Percentiles rank a stretch among this genome's conserved stretches.
phyloP scores from a whole-genome alignment of 2,888 invertebrate species.

The Metacarcinus magister region DNA sequence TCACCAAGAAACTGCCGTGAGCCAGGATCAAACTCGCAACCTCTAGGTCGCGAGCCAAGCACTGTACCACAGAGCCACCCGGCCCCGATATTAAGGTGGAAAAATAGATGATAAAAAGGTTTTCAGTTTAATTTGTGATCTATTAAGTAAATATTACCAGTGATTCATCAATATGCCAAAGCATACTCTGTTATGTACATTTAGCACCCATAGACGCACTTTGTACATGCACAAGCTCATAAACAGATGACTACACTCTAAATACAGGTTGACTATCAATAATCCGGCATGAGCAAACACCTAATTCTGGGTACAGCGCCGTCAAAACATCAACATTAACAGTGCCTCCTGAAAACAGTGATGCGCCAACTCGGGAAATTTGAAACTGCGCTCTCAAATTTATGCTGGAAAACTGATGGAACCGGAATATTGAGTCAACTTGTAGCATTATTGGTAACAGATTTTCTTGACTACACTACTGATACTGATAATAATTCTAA shows the following conservation, averaged over 20 bases:
- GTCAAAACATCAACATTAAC: too few species aligned
- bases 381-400: too few species aligned
- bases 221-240: neutral
- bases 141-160: neutral
- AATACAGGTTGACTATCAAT: neutral
- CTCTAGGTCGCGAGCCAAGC: too few species aligned
- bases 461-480: neutral
- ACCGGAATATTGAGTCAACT: too few species aligned
- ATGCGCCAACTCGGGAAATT: too few species aligned
- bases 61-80: too few species aligned
- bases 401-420: too few species aligned
- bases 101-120: neutral
- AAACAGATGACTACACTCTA: neutral
- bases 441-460: neutral
- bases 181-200: neutral
- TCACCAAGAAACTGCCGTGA: too few species aligned
- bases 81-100: neutral
- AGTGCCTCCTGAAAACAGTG: too few species aligned
- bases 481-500: neutral
- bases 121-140: neutral
- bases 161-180: neutral
- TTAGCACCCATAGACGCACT: neutral
- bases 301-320: too few species aligned
- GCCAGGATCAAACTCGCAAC: too few species aligned
- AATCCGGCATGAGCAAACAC: too few species aligned